Evolutionary conservation across 2,888 invertebrate genomes (phyloP), one percentile per base, ranked within the genome.

Genomic region (Monopis laevigella): DNA sequence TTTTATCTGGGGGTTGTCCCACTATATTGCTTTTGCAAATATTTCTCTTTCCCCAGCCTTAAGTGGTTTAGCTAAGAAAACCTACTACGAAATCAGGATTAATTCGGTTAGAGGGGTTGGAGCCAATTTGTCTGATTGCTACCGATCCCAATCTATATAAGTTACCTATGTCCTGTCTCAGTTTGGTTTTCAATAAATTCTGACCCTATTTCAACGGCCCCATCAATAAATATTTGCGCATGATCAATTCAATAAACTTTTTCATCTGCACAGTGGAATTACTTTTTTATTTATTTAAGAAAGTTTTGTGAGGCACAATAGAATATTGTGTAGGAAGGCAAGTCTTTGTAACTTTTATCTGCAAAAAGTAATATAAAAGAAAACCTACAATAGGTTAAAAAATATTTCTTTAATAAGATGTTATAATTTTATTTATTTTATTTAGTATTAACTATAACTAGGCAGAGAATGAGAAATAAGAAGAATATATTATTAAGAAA

Each of bases 51-150:
- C 18, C 6, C 19, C 19, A 36, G 49, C 52, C 65, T 62, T n/a
- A 65, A 75, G 75, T 69, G 73, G 73, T 65, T 63, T 61, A 56
- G 60, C 67, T 72, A 74, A 78, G 77, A 74, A 75, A 78, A 74
- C 71, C 75, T 72, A 68, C 71, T 24, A 39, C 21, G 39, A 17
- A 62, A 58, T 68, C 72, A 58, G 66, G 71, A 80, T 78, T 77
- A 80, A 80, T 80, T 75, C 66, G 59, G 67, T 66, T 62, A 64
- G 71, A 72, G 77, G 78, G 78, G 72, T 62, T 59, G 67, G 69
- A 80, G 69, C 73, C 82, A 82, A 82, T 82, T 82, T 82, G 82
- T 80, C 81, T 82, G 82, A 82, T 82, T 82, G 81, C 77, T 68
- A 64, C 69, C 69, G 55, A 67, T 75, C 64, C 69, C 68, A 67